Evolutionary conservation across 2,888 invertebrate species (phyloP).

Genomic region (Cataglyphis rosenhaueri): DNA sequence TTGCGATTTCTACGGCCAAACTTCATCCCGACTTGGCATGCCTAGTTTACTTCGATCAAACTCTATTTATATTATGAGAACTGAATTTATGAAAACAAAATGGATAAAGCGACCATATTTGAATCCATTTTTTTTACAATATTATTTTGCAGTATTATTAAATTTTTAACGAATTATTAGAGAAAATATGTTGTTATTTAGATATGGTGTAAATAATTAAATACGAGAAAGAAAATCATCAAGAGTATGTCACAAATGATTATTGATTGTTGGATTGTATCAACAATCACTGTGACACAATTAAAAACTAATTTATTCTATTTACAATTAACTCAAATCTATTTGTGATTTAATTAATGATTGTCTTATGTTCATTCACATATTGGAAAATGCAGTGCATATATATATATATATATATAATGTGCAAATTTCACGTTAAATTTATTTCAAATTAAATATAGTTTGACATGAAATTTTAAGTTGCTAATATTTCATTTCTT

Average conservation of each 20-base stretch:
- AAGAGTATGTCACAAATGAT: too few relatives aligned
- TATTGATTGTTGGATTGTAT: too few relatives aligned
- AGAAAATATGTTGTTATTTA: not conserved
- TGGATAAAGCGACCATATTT: not conserved
- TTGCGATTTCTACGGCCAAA: conserved; percentile 23
- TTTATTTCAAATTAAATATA: not conserved
- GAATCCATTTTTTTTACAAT: not conserved
- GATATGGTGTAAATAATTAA: not conserved
- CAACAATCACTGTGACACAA: too few relatives aligned
- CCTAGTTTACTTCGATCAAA: not conserved
- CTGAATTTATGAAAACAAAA: not conserved
- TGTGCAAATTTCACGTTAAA: not conserved
- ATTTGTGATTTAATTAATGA: too few relatives aligned
- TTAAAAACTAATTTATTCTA: too few relatives aligned
- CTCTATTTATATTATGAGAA: conserved; percentile 17
- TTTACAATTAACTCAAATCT: too few relatives aligned
- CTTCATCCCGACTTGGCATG: conserved; percentile 6
- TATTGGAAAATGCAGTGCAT: not conserved
- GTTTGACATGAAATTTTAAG: not conserved
- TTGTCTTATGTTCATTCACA: too few relatives aligned
- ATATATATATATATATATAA: not conserved
- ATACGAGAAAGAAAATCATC: not conserved
- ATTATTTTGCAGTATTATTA: not conserved
- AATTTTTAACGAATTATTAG: not conserved
- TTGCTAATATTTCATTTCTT: not conserved